Evolutionary conservation across 2,888 invertebrate genomes (phyloP).

Genomic region (Agelastica alni): DNA sequence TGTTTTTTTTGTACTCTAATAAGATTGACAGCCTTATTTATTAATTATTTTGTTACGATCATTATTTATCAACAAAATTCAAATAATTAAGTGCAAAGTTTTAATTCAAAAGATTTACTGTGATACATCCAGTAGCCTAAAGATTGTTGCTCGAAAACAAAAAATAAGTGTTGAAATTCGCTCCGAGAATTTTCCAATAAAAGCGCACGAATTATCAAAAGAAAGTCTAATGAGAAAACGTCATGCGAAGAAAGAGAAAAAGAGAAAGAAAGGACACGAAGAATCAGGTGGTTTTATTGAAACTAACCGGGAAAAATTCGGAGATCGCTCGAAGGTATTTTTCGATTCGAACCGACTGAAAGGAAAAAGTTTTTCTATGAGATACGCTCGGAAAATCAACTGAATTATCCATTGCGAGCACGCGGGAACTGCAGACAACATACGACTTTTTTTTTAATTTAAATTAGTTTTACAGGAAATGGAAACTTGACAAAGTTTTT

Average conservation of each 20-base stretch:
- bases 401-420: slow-evolving; percentile 29
- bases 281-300: slow-evolving; percentile 47
- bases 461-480: slow-evolving; percentile 27
- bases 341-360: slow-evolving; percentile 26
- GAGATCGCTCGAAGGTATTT: slow-evolving; percentile 13
- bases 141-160: slow-evolving; percentile 47
- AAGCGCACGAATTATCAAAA: slow-evolving; percentile 39
- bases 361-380: slow-evolving; percentile 35
- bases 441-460: slow-evolving; percentile 24
- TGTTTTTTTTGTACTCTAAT: no score
- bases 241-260: slow-evolving; percentile 45
- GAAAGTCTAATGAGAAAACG: slow-evolving; percentile 51
- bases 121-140: no score
- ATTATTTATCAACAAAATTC: no score
- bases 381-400: slow-evolving; percentile 28
- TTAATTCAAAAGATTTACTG: no score
- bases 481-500: no score
- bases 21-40: no score
- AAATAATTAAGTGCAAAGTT: no score
- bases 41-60: no score
- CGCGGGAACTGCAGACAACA: slow-evolving; percentile 25
- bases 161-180: slow-evolving; percentile 45
- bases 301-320: slow-evolving; percentile 37
- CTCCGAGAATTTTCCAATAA: slow-evolving; percentile 49
- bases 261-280: no score